Base-by-base conservation (phyloP, 2,888 invertebrate species). In the Epinotia demarniana region DNA sequence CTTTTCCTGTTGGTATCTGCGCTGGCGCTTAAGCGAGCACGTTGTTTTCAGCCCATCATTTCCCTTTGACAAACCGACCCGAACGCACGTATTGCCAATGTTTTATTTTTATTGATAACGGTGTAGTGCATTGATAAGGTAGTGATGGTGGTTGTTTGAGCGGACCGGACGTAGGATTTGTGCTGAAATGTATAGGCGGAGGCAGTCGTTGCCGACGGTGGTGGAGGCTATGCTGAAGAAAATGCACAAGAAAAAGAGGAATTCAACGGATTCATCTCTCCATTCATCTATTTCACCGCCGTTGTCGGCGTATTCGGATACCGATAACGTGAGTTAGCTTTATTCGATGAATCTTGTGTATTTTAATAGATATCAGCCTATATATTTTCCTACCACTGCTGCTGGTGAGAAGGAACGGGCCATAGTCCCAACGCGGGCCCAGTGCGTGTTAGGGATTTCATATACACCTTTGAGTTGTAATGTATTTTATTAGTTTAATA, bases 31-130 rank as follows among this genome's bases (percentile, higher is more conserved):
- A 83, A 83, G 82, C 79, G 73, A 79, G 78, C 74, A 72, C 80
- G 80, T 78, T 79, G 84, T 89, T 89, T 89, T 87, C 87, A 85
- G 83, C 80, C 85, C 80, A 86, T 81, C 91, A 93, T 93, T 93
- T 92, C 92, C 92, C 92, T 88, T 81, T 85, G 88, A 86, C 84
- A 88, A 86, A 89, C 90, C 90, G 85, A 79, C 80, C 85, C 80
- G 90, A 80, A 83, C 91, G 90, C 85, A 91, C 93, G 93, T 83
- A 84, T 87, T 83, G 78, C 75, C 57, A 57, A 68, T 67, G 58
- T 63, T 39, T 63, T 73, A 62, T 72, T 72, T 72, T 57, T 72
- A 68, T 73, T 73, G 66, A 73, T 76, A 76, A 70, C 68, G 39
- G 62, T 68, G 67, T 72, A 27, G 70, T 72, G 72, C 63, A 68